phyloP scores from a whole-genome alignment of 1,140 invertebrate genomes.

The Philotrypesis tridentata region DNA sequence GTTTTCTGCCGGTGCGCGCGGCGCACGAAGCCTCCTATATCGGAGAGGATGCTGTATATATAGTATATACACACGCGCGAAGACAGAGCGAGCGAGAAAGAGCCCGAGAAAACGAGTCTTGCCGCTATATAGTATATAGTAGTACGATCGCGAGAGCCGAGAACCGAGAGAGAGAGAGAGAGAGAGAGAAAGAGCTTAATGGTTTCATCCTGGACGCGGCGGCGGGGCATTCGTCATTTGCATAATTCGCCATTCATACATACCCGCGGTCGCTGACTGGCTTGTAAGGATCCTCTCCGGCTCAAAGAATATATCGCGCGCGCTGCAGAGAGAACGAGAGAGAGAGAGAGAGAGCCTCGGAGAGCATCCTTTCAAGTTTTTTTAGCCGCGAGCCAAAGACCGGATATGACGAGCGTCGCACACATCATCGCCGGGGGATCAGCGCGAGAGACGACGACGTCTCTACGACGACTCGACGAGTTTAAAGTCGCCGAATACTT shows the following conservation, averaged over 20 bases:
- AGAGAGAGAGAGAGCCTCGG: not conserved
- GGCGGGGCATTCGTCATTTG: constrained; percentile 58
- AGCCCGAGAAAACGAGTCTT: constrained; percentile 19
- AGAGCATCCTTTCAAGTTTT: constrained; percentile 21
- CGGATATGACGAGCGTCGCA: constrained; percentile 2
- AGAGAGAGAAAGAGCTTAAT: constrained; percentile 61
- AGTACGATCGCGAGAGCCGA: constrained; percentile 57
- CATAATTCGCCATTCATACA: constrained; percentile 63
- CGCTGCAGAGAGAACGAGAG: no score
- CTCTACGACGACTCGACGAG: not conserved
- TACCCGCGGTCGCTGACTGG: constrained; percentile 39
- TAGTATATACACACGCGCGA: no score
- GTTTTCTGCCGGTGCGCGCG: not conserved
- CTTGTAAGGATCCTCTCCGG: not conserved
- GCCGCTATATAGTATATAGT: constrained; percentile 25
- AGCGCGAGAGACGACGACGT: no score
- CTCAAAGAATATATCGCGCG: not conserved
- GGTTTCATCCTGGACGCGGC: constrained; percentile 59
- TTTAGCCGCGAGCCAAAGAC: constrained; percentile 17
- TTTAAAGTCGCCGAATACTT: not conserved
- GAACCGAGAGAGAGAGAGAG: no score
- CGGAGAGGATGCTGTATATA: not conserved
- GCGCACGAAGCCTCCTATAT: no score
- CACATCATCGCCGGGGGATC: not conserved
- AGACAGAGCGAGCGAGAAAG: not conserved